Conservation (phyloP, 2,888 invertebrate genomes). For the Tenthredo distinguenda region DNA sequence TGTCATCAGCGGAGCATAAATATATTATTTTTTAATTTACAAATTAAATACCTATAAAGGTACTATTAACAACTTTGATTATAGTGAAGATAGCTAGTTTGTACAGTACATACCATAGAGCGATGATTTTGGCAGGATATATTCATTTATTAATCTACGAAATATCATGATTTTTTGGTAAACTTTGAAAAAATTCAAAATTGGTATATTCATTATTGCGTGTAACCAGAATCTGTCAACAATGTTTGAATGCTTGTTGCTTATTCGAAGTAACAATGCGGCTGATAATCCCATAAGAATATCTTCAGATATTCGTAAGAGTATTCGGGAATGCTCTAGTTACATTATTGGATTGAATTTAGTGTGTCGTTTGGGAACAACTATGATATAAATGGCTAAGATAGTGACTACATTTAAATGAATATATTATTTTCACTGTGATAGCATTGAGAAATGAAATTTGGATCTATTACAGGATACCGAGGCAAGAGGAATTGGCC, state of each 20-base stretch:
- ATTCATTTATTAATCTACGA: background rate
- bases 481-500: background rate
- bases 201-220: too few relatives aligned
- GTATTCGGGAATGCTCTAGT: too few relatives aligned
- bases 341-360: too few relatives aligned
- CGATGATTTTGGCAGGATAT: background rate
- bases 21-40: constrained; percentile 3
- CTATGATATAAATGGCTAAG: background rate
- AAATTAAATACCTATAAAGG: background rate
- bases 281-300: too few relatives aligned
- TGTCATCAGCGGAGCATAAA: background rate
- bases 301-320: too few relatives aligned
- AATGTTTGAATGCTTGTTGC: too few relatives aligned
- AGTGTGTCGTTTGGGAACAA: too few relatives aligned
- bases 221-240: too few relatives aligned
- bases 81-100: background rate
- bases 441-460: background rate
- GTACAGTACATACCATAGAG: background rate
- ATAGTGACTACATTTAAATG: background rate
- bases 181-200: too few relatives aligned
- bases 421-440: background rate
- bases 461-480: background rate
- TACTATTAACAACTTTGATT: background rate
- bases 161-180: background rate
- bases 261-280: too few relatives aligned